Conservation (phyloP, 2,113 vertebrate species). For the Etia nguti region DNA sequence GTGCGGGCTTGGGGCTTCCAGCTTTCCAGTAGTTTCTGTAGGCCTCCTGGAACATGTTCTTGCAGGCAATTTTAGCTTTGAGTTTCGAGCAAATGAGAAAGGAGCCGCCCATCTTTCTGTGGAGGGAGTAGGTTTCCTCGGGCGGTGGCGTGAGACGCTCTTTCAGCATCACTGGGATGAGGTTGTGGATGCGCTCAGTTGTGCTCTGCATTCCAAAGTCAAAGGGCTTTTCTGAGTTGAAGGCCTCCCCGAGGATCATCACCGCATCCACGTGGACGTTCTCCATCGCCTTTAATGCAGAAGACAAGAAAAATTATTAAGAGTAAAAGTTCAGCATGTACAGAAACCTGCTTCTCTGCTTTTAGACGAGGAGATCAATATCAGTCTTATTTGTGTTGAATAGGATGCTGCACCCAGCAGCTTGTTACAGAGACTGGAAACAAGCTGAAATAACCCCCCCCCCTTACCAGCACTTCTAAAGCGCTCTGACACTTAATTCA, state of each 20-base stretch:
- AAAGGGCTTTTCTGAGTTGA: conserved; percentile 47
- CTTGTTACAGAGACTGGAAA: not conserved
- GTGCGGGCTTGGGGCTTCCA: not conserved
- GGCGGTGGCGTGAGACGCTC: conserved; percentile 88
- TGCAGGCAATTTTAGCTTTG: conserved; percentile 83
- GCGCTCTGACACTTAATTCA: not conserved
- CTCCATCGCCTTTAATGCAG: conserved; percentile 80
- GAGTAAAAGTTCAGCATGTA: not conserved
- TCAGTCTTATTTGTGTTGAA: not conserved
- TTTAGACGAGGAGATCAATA: not conserved
- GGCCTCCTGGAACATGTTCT: conserved; percentile 84
- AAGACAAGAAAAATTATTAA: not conserved
- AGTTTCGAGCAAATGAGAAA: conserved; percentile 98
- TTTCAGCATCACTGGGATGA: conserved; percentile 71
- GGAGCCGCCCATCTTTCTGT: conserved; percentile 95
- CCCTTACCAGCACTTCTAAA: not conserved
- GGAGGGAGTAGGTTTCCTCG: conserved; percentile 93
- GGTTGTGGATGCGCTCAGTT: conserved; percentile 57
- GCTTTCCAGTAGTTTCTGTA: conserved; percentile 80
- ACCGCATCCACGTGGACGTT: conserved; percentile 59
- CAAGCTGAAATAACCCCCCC: not conserved
- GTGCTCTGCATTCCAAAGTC: conserved; percentile 69
- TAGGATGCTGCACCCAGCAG: not conserved
- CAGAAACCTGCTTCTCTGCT: not conserved
- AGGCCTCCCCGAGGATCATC: conserved; percentile 66